Percentiles rank a stretch among this genome's conserved stretches.
Evolutionary conservation across 2,113 vertebrate species (phyloP).

Genomic region (Cottus gobio): DNA sequence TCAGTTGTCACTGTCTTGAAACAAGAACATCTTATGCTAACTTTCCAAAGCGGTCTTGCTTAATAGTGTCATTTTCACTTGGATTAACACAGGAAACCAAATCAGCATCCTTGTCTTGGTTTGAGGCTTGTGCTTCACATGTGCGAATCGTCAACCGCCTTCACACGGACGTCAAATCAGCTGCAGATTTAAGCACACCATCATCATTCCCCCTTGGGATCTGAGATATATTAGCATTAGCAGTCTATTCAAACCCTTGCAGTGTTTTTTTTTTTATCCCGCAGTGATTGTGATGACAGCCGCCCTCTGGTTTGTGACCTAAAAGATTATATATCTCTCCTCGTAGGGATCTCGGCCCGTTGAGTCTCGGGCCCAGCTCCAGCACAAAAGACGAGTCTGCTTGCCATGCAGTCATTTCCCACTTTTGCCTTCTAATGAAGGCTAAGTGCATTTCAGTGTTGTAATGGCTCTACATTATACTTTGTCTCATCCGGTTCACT

Average conservation of each 20-base stretch:
- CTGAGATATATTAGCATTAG: constrained; percentile 51
- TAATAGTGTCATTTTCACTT: neutral
- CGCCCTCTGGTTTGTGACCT: constrained; percentile 64
- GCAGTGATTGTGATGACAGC: constrained; percentile 49
- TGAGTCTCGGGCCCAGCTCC: constrained; percentile 47
- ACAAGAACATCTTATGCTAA: neutral
- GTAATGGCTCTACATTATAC: constrained; percentile 60
- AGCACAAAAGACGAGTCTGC: constrained; percentile 50
- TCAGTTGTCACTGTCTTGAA: neutral
- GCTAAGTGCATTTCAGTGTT: constrained; percentile 71
- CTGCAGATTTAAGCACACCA: constrained; percentile 37
- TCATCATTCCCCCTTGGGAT: constrained; percentile 50
- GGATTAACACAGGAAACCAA: neutral
- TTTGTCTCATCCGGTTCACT: constrained; percentile 48
- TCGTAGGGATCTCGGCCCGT: constrained; percentile 30
- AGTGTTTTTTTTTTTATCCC: constrained; percentile 46
- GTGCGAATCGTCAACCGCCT: constrained; percentile 36
- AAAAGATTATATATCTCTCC: constrained; percentile 59
- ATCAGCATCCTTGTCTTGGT: neutral
- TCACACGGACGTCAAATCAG: constrained; percentile 33
- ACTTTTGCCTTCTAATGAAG: constrained; percentile 59
- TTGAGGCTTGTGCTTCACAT: constrained; percentile 32
- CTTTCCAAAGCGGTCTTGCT: neutral
- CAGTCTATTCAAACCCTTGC: constrained; percentile 45
- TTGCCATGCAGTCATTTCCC: constrained; percentile 36